Conservation (phyloP, 2,888 invertebrate genomes). For the Dromius quadrimaculatus region DNA sequence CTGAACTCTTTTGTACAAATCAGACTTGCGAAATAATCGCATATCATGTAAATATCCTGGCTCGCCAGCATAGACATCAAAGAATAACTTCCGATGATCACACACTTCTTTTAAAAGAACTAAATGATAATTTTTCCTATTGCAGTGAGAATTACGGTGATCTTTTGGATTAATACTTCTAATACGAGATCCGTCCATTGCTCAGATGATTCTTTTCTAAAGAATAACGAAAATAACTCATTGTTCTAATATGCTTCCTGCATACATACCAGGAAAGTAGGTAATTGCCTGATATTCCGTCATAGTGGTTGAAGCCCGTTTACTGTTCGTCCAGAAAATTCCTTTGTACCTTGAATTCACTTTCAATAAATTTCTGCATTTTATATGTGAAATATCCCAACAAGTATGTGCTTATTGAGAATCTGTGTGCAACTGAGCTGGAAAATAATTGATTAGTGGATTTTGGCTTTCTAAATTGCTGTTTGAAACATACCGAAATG, state of each 20-base stretch:
- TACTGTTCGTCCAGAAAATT: slow-evolving; percentile 6
- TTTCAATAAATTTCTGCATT: slow-evolving; percentile 11
- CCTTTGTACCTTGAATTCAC: slow-evolving; percentile 25
- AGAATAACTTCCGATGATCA: slow-evolving; percentile 54
- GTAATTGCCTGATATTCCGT: background rate
- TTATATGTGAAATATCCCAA: slow-evolving; percentile 27
- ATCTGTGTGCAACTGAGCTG: slow-evolving; percentile 15
- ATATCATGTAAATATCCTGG: slow-evolving; percentile 54
- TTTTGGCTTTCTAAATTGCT: background rate
- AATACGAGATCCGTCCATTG: slow-evolving; percentile 46
- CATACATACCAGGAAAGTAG: slow-evolving; percentile 1
- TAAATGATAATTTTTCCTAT: slow-evolving; percentile 42
- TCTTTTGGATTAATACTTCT: slow-evolving; percentile 32
- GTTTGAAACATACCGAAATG: slow-evolving; percentile 4
- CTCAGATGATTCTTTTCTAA: slow-evolving; percentile 28
- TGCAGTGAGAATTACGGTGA: slow-evolving; percentile 29
- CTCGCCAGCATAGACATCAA: slow-evolving; percentile 55
- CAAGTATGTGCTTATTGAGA: slow-evolving; percentile 8
- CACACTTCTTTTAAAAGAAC: slow-evolving; percentile 53
- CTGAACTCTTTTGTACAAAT: slow-evolving; percentile 51
- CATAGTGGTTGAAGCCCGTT: background rate
- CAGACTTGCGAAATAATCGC: slow-evolving; percentile 54
- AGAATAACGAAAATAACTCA: background rate
- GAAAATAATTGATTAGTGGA: slow-evolving; percentile 3
- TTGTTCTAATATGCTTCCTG: background rate